phyloP scores from a whole-genome alignment of 2,888 invertebrate species.

The Cryptophagus acutangulus region DNA sequence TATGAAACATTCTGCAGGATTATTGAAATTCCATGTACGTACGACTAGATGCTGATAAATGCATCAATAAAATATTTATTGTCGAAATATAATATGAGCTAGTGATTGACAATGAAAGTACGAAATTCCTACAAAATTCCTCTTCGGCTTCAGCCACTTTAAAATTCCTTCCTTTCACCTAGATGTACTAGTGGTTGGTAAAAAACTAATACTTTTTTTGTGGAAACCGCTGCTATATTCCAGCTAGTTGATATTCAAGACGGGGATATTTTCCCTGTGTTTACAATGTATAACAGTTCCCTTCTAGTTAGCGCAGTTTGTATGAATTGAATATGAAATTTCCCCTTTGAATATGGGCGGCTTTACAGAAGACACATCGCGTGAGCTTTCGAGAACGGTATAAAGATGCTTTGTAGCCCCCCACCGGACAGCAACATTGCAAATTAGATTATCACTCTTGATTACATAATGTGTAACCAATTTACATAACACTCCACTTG shows the following conservation, averaged over 20 bases:
- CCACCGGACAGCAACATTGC: slow-evolving; percentile 16
- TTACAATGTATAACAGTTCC: slow-evolving; percentile 36
- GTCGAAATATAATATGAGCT: too few species aligned
- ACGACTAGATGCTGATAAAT: too few species aligned
- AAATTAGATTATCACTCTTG: slow-evolving; percentile 22
- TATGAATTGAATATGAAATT: slow-evolving; percentile 37
- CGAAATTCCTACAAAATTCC: too few species aligned
- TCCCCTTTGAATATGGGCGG: slow-evolving; percentile 22
- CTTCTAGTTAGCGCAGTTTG: slow-evolving; percentile 32
- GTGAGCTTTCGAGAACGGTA: neutral
- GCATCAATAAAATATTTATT: too few species aligned
- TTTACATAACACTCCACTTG: too few species aligned
- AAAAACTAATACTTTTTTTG: slow-evolving; percentile 2
- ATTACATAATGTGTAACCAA: slow-evolving; percentile 21
- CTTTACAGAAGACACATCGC: neutral
- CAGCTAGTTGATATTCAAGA: slow-evolving; percentile 26
- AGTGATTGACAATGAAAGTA: too few species aligned
- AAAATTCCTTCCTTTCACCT: too few species aligned
- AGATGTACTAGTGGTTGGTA: too few species aligned
- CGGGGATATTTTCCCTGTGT: slow-evolving; percentile 34
- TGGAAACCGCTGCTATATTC: neutral
- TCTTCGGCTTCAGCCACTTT: too few species aligned
- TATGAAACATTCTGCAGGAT: too few species aligned
- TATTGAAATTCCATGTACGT: too few species aligned
- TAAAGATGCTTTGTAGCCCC: slow-evolving; percentile 21